Evolutionary conservation across 1,140 invertebrate genomes (phyloP), one percentile per base, ranked within the genome.

Genomic region (Rhopalosiphum maidis): DNA sequence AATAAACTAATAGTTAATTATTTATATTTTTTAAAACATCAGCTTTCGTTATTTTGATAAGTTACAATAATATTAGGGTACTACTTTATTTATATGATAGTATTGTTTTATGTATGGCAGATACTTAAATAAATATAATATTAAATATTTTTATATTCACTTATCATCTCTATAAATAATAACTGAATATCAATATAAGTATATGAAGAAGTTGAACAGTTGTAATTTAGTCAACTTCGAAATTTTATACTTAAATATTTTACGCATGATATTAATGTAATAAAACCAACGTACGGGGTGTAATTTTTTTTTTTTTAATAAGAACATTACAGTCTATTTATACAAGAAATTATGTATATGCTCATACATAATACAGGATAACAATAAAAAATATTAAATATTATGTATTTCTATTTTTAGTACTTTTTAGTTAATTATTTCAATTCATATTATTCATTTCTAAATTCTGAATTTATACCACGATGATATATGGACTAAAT

Each of bases 171-270:
- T 48, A 48, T 4, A 87, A 87, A 48, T 30, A 2, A 87, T 46
- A 48, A 87, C 30, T 77, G 11, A 77, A 77, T 77, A 77, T 87
- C 18, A n/a, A 3, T 0, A 86, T 43, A 86, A 86, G 43, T 87
- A 87, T 87, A 87, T 48, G 5, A 22, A 51, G 43, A 88, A 88
- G 86, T 48, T 48, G 43, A 88, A 48, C 43, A 88, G 37, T 88
- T 88, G 15, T 51, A 51, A 46, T 48, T 48, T 48, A n/a, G 86
- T 88, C 86, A 48, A 88, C 46, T 88, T 88, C 46, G n/a, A 51
- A 48, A 48, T 48, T 48, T 1, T 88, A 88, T 88, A 88, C 86
- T 88, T 88, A n/a, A 35, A 88, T 21, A 35, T 86, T 86, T 46
- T 86, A 46, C 15, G 85, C 3, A 46, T 46, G 25, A 8, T 83